Conservation (phyloP, 2,888 invertebrate species). For the Crossocerus cetratus region DNA sequence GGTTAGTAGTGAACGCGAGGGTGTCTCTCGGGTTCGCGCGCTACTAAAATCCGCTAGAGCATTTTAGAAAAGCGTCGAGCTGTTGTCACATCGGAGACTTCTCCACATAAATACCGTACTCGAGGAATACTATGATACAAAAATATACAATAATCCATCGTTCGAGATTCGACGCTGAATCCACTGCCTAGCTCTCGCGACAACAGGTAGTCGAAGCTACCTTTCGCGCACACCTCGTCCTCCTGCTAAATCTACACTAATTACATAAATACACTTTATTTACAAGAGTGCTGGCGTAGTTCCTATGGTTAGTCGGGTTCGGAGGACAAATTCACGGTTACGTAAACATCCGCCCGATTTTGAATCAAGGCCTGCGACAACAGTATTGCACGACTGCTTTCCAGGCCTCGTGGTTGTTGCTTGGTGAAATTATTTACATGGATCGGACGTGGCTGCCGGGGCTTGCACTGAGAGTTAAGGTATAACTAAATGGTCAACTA, state of each 20-base stretch:
- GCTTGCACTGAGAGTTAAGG: conserved; percentile 21
- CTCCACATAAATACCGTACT: conserved; percentile 70
- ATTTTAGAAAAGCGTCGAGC: conserved; percentile 12
- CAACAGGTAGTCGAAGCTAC: conserved; percentile 16
- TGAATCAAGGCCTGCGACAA: conserved; percentile 23
- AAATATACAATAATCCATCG: conserved; percentile 68
- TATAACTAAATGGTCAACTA: conserved; percentile 60
- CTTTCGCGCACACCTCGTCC: neutral
- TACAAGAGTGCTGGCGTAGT: conserved; percentile 60
- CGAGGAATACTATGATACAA: conserved; percentile 69
- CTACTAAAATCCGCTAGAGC: neutral
- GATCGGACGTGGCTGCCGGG: conserved; percentile 12
- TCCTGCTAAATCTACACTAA: conserved; percentile 64
- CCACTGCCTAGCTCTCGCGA: conserved; percentile 16
- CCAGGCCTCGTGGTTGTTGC: conserved; percentile 13
- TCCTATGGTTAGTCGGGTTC: conserved; percentile 48
- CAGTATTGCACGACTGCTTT: neutral
- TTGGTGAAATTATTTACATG: conserved; percentile 33
- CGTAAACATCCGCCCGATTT: conserved; percentile 22
- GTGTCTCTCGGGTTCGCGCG: neutral
- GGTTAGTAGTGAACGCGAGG: no score
- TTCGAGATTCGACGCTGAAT: conserved; percentile 23
- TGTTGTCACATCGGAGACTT: conserved; percentile 40
- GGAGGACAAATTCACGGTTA: conserved; percentile 41
- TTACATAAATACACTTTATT: conserved; percentile 76